Conservation (phyloP, 2,113 vertebrate genomes). For the Nothobranchius furzeri region DNA sequence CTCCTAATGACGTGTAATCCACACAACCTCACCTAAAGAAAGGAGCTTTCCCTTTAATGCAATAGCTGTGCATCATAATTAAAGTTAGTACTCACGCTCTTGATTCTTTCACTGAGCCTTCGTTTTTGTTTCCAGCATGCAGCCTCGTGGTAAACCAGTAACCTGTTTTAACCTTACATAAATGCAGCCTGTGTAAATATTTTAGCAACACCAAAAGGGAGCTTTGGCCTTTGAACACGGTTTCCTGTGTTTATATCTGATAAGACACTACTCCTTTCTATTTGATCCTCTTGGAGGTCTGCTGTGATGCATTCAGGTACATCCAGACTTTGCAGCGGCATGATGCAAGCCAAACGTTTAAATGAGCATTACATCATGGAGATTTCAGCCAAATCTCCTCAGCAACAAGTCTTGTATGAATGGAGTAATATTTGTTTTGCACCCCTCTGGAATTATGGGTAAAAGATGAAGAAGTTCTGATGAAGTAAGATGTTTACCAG, state of each 20-base stretch:
- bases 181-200: constrained; percentile 10
- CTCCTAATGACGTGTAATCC: too few species aligned
- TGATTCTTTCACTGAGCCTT: not conserved
- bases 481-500: constrained; percentile 47
- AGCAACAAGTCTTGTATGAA: constrained; percentile 3
- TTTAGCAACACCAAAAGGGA: not conserved
- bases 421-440: not conserved
- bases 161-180: not conserved
- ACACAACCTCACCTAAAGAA: too few species aligned
- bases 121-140: constrained; percentile 1
- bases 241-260: constrained; percentile 37
- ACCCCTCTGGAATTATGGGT: too few species aligned
- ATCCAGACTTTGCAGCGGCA: not conserved
- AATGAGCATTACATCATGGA: too few species aligned
- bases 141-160: not conserved
- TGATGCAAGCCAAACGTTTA: not conserved
- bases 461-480: constrained; percentile 19
- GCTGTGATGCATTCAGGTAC: constrained; percentile 48
- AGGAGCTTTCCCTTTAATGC: too few species aligned
- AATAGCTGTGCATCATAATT: too few species aligned
- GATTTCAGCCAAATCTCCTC: not conserved
- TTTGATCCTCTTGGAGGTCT: constrained; percentile 17
- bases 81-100: too few species aligned
- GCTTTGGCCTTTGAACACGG: constrained; percentile 37
- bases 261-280: constrained; percentile 31